phyloP scores from a whole-genome alignment of 2,888 invertebrate species.

The Meloe dianella region DNA sequence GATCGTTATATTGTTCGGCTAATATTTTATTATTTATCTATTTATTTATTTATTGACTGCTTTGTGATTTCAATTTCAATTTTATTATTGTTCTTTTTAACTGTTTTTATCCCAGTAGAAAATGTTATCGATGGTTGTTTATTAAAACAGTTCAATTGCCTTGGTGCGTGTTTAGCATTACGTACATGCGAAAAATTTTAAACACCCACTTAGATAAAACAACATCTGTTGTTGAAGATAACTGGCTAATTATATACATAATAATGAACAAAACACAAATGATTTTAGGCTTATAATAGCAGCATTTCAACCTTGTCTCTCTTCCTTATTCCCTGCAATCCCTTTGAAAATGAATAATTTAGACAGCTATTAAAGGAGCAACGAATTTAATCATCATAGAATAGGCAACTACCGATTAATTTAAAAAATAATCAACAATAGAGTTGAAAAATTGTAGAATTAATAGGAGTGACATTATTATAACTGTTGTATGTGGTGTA shows the following conservation, averaged over 20 bases:
- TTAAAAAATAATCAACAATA: background rate
- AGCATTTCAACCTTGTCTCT: background rate
- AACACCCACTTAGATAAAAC: slow-evolving; percentile 13
- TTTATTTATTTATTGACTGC: too few relatives aligned
- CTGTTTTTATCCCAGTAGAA: background rate
- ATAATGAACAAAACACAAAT: slow-evolving; percentile 5
- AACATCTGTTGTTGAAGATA: slow-evolving; percentile 15
- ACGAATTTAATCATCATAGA: background rate
- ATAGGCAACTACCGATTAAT: background rate
- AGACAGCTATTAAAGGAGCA: background rate
- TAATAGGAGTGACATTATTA: background rate
- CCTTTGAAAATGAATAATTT: slow-evolving; percentile 12
- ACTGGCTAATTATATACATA: slow-evolving; percentile 11
- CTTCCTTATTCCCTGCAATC: background rate
- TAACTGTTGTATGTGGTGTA: background rate
- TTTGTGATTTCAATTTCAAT: too few relatives aligned
- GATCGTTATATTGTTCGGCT: too few relatives aligned
- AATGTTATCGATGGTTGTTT: background rate
- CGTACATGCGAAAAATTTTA: slow-evolving; percentile 10
- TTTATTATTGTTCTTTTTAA: too few relatives aligned
- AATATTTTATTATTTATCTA: too few relatives aligned
- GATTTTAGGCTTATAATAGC: background rate
- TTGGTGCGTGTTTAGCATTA: slow-evolving; percentile 11
- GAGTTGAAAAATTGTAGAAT: background rate
- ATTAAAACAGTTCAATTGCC: slow-evolving; percentile 7